Evolutionary conservation across 2,113 vertebrate species (phyloP), one percentile per base, ranked within the genome.

Genomic region (Sinocyclocheilus rhinocerous): DNA sequence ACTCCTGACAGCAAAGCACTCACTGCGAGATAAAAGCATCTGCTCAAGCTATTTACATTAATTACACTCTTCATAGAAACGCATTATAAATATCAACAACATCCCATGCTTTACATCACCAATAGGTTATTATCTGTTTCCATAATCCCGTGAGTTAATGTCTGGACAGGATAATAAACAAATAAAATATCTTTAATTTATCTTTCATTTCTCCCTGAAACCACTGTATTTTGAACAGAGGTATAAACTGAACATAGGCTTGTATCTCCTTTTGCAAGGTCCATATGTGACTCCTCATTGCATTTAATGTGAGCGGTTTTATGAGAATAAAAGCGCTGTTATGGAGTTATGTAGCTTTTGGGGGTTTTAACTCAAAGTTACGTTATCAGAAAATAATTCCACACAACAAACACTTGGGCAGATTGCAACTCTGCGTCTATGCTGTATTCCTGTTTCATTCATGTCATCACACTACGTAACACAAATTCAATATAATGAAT

Each of bases 391-490:
- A 76, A 81, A 50, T 57, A 67, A 45, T 22, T 76, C 45, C 72
- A 91, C 70, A 7, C 42, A 45, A 70, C 78, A 88, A 84, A 85
- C 73, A 90, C 89, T 85, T 72, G 81, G 77, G 87, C 73, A 83
- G 69, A 59, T 65, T 73, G 70, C 4, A 42, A 6, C 59, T 84
- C 65, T 15, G 20, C 2, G 7, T 69, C 33, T 22, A 72, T 22
- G 20, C 69, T 22, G 69, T 42, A 33, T 22, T 73, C 13, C 48
- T 50, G 4, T 84, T 76, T 81, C 4, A 24, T 67, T 42, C 6
- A 10, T 18, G 33, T 22, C 16, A 59, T 89, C 87, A 82, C 76
- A 82, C 73, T 93, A 93, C 93, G 90, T 92, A 94, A 69, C 73
- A 91, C 86, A 89, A 81, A 86, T 84, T 86, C 79, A 93, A 91